Percentiles rank a stretch among this genome's conserved stretches.
Evolutionary conservation across 2,888 invertebrate species (phyloP).

Genomic region (Scrobipalpa costella): DNA sequence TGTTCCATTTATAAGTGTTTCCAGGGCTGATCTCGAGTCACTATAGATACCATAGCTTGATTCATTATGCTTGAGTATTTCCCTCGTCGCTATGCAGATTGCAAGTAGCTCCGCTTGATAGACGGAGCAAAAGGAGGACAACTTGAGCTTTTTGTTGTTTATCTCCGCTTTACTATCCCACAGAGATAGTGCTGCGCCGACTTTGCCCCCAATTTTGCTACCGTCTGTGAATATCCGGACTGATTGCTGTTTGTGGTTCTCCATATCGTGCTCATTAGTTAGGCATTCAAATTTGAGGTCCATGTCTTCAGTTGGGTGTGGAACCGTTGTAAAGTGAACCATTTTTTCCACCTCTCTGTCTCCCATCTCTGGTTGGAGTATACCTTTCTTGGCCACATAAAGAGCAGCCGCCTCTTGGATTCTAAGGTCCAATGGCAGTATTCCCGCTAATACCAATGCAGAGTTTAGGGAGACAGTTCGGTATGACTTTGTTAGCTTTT

Average conservation of each 20-base stretch:
- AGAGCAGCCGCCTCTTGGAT: constrained; percentile 2
- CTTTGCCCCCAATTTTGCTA: neutral
- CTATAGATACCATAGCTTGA: neutral
- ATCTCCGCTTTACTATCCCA: neutral
- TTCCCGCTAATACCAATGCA: constrained; percentile 14
- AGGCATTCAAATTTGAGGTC: too few relatives aligned
- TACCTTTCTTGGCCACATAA: neutral
- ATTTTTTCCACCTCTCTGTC: neutral
- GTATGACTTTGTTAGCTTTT: constrained; percentile 6
- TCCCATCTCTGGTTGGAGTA: neutral
- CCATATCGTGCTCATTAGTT: too few relatives aligned
- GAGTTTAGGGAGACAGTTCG: constrained; percentile 16
- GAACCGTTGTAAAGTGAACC: too few relatives aligned
- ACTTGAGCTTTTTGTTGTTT: neutral
- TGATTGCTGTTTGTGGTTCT: neutral
- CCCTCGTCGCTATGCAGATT: neutral
- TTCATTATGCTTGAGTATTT: neutral
- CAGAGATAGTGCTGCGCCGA: neutral
- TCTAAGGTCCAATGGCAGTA: constrained; percentile 22
- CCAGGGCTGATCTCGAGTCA: neutral
- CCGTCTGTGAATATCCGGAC: neutral
- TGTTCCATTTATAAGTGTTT: neutral
- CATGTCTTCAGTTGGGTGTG: neutral
- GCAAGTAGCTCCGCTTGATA: neutral
- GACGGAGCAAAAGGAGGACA: neutral